Evolutionary conservation across 1,140 invertebrate genomes (phyloP).

Genomic region (Phocides pigmalion): DNA sequence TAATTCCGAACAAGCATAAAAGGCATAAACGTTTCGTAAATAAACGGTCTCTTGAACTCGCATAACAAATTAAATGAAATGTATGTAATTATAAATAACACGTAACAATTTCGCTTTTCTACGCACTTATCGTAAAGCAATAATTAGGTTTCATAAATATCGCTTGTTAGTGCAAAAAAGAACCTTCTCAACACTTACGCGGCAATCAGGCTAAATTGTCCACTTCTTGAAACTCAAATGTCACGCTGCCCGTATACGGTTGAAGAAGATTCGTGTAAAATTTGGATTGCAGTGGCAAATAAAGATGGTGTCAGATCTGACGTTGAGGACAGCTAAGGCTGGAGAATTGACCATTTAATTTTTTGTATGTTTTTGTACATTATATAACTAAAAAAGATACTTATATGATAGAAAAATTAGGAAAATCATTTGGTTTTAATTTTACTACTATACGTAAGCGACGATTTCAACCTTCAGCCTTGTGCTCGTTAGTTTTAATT

Average conservation of each 20-base stretch:
- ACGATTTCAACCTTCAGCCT: too few relatives aligned
- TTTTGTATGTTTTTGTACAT: too few relatives aligned
- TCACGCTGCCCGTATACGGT: conserved; percentile 19
- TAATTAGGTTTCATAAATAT: conserved; percentile 26
- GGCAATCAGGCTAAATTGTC: conserved; percentile 23
- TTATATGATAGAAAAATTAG: too few relatives aligned
- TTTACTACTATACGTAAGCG: too few relatives aligned
- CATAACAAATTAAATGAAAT: conserved; percentile 20
- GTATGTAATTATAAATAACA: conserved; percentile 32
- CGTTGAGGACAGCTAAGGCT: too few relatives aligned
- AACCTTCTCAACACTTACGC: conserved; percentile 27
- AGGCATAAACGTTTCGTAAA: conserved; percentile 15
- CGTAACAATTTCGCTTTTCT: conserved; percentile 23
- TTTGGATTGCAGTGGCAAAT: conserved; percentile 5
- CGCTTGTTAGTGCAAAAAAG: conserved; percentile 31
- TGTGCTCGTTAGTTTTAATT: too few relatives aligned
- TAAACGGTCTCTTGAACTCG: background rate
- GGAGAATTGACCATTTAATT: too few relatives aligned
- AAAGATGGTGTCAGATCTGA: background rate
- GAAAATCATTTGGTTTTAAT: too few relatives aligned
- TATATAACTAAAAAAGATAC: too few relatives aligned
- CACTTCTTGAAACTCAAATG: conserved; percentile 27
- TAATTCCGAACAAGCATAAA: conserved; percentile 1
- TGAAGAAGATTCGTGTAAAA: conserved; percentile 24
- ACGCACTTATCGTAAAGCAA: conserved; percentile 26